A percentile compares a stretch with the other conserved stretches of the same genome.
phyloP scores from a whole-genome alignment of 2,888 invertebrate genomes.

The Stramonita haemastoma region DNA sequence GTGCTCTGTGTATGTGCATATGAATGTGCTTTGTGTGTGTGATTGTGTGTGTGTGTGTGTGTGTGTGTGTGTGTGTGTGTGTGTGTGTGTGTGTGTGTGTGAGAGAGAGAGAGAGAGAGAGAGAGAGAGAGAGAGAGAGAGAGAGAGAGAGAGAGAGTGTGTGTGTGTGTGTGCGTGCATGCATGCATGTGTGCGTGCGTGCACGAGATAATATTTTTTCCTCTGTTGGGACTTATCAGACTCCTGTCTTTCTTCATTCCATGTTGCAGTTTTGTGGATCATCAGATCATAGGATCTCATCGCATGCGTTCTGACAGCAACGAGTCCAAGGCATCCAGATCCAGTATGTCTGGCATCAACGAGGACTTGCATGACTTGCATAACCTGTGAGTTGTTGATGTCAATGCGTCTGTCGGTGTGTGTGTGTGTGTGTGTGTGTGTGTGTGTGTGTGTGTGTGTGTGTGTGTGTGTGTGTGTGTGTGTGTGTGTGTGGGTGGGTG shows the following conservation, averaged over 20 bases:
- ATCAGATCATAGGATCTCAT: conserved; percentile 31
- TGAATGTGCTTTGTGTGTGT: too few relatives aligned
- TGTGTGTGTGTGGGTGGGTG: background rate
- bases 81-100: too few relatives aligned
- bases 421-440: conserved; percentile 16
- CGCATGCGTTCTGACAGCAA: conserved; percentile 67
- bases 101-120: too few relatives aligned
- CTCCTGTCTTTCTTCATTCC: background rate
- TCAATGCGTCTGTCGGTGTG: background rate
- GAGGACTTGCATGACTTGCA: conserved; percentile 32
- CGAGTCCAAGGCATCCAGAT: conserved; percentile 63
- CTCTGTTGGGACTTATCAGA: too few relatives aligned
- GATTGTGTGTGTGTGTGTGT: too few relatives aligned
- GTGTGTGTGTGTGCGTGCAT: too few relatives aligned
- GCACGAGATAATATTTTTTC: too few relatives aligned
- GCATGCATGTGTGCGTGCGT: too few relatives aligned
- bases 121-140: too few relatives aligned
- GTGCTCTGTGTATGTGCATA: too few relatives aligned
- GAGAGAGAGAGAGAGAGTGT: too few relatives aligned
- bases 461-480: conserved; percentile 22
- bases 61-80: too few relatives aligned
- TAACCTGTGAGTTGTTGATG: conserved; percentile 31
- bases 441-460: conserved; percentile 26
- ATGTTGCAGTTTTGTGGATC: conserved; percentile 26
- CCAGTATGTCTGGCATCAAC: conserved; percentile 81